A percentile compares a stretch with the other conserved stretches of the same genome.
These are phyloP conservation scores for Brachionus asplanchnoidis DNA, from an alignment of 1,140 invertebrate genomes.

Conservation along the genomic window DNA sequence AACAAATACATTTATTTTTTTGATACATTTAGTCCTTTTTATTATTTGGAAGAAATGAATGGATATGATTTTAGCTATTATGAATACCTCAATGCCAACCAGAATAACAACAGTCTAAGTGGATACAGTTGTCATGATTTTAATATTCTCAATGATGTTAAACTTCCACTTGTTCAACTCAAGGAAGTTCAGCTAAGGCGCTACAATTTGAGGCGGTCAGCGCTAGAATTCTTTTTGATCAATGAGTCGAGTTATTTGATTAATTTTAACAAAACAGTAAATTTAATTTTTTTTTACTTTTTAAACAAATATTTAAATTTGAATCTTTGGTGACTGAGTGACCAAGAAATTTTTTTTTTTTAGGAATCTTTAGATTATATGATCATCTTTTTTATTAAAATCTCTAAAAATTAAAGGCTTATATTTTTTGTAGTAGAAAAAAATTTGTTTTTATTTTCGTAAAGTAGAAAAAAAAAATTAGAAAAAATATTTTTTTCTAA, in stretches of 20 bases:
- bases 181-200: slow-evolving; percentile 64
- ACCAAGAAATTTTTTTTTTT: background rate
- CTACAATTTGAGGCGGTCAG: slow-evolving; percentile 65
- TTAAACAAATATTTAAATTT: background rate
- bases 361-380: too few relatives aligned
- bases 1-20: slow-evolving; percentile 64
- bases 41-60: background rate
- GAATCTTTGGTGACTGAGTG: background rate
- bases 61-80: slow-evolving; percentile 40
- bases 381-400: too few relatives aligned
- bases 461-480: too few relatives aligned
- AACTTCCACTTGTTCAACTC: slow-evolving; percentile 61
- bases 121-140: slow-evolving; percentile 26
- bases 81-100: background rate
- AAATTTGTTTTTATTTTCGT: too few relatives aligned
- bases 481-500: too few relatives aligned
- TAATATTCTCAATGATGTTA: slow-evolving; percentile 55
- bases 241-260: slow-evolving; percentile 68
- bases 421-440: too few relatives aligned
- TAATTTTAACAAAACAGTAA: slow-evolving; percentile 65
- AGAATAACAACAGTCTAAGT: background rate
- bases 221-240: slow-evolving; percentile 65
- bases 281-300: slow-evolving; percentile 13
- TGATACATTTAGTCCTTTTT: slow-evolving; percentile 59
- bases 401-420: too few relatives aligned